These are phyloP conservation scores for Hydropotes inermis DNA, from an alignment of 2,113 vertebrate genomes.

Conservation along the genomic window DNA sequence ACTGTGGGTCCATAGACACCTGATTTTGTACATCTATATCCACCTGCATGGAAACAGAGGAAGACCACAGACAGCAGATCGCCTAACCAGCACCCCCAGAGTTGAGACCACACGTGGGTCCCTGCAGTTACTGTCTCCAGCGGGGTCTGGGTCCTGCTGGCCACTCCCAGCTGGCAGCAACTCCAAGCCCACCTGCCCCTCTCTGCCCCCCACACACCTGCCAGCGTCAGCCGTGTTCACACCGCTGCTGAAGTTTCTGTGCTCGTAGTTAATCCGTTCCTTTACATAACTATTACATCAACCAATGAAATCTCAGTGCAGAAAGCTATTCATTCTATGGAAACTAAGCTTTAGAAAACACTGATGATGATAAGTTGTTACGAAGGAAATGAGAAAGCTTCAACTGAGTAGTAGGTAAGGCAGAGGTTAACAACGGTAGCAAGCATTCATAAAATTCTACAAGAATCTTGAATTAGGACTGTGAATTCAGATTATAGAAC, in stretches of 20 bases:
- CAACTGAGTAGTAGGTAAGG: not conserved
- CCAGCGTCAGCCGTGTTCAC: not conserved
- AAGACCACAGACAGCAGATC: fast-evolving
- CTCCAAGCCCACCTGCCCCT: fast-evolving
- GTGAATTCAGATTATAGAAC: fast-evolving
- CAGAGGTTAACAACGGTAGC: not conserved
- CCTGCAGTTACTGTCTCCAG: fast-evolving
- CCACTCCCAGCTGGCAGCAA: not conserved
- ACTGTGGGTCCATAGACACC: fast-evolving
- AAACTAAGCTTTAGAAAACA: not conserved
- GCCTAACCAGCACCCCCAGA: not conserved
- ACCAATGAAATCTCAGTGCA: not conserved
- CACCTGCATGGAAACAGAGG: not conserved
- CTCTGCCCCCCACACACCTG: fast-evolving
- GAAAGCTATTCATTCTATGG: not conserved
- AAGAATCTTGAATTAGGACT: not conserved
- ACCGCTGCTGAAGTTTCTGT: not conserved
- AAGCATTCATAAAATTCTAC: not conserved
- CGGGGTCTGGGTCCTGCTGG: fast-evolving
- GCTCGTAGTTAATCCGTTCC: fast-evolving
- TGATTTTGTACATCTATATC: fast-evolving
- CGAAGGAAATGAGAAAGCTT: not conserved
- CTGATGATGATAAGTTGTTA: not conserved
- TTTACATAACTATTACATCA: not conserved
- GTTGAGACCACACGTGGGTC: fast-evolving